Evolutionary conservation across 2,797 vertebrate genomes (phyloP).

Genomic region (Syngnathus acus): DNA sequence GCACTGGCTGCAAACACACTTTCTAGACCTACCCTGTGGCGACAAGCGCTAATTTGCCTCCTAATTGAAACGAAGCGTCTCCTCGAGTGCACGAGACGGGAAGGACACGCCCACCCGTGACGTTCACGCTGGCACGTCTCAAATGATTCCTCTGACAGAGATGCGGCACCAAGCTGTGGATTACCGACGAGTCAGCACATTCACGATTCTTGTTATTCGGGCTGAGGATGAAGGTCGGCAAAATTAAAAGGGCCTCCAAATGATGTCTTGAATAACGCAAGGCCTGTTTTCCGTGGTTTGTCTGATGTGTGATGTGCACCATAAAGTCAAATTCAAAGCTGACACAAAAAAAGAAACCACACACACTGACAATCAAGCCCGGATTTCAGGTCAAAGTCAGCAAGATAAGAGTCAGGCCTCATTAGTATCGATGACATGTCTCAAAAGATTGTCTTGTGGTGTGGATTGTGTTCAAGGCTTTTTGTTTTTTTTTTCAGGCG

Average conservation of each 20-base stretch:
- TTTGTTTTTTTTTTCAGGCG: too few relatives aligned
- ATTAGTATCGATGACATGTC: too few relatives aligned
- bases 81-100: neutral
- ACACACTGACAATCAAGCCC: too few relatives aligned
- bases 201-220: constrained; percentile 15
- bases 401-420: too few relatives aligned
- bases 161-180: constrained; percentile 8
- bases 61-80: constrained; percentile 40
- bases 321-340: neutral
- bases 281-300: neutral
- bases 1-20: constrained; percentile 5
- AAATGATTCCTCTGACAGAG: constrained; percentile 8
- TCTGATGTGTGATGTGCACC: neutral
- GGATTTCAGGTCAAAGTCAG: too few relatives aligned
- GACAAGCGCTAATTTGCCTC: constrained; percentile 53
- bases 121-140: constrained; percentile 7
- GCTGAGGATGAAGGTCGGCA: constrained; percentile 38
- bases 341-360: too few relatives aligned
- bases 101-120: neutral
- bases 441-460: too few relatives aligned
- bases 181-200: constrained; percentile 8
- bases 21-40: constrained; percentile 36
- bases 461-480: too few relatives aligned
- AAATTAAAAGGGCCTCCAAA: constrained; percentile 34
- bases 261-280: neutral